These are phyloP conservation scores for Streblospio benedicti DNA, from an alignment of 1,140 invertebrate species.

Conservation along the genomic window DNA sequence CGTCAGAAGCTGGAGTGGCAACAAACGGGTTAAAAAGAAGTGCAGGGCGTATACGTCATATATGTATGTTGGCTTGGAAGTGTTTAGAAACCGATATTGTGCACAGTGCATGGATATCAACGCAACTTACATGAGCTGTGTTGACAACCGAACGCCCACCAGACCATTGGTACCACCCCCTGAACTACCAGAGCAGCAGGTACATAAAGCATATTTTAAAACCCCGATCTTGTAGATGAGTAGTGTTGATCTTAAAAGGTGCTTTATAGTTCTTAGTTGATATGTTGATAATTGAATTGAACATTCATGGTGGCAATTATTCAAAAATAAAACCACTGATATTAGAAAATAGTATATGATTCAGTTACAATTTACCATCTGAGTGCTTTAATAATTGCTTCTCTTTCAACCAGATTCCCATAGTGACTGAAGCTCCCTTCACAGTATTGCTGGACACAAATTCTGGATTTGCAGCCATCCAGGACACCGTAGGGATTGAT, in stretches of 20 bases:
- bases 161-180: background rate
- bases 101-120: conserved; percentile 10
- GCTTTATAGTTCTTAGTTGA: no score
- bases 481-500: background rate
- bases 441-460: conserved; percentile 26
- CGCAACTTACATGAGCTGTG: conserved; percentile 6
- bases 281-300: no score
- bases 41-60: background rate
- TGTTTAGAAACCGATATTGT: conserved; percentile 12
- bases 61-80: background rate
- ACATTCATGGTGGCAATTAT: no score
- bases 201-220: no score
- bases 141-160: background rate
- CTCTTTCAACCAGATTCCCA: background rate
- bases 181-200: no score
- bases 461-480: background rate
- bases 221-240: no score
- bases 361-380: no score
- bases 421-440: conserved; percentile 13
- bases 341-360: no score
- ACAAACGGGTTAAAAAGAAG: background rate
- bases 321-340: no score
- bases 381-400: no score
- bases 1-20: background rate
- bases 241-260: no score